Evolutionary conservation across 2,113 vertebrate genomes (phyloP).

Genomic region (Pitta sordida): DNA sequence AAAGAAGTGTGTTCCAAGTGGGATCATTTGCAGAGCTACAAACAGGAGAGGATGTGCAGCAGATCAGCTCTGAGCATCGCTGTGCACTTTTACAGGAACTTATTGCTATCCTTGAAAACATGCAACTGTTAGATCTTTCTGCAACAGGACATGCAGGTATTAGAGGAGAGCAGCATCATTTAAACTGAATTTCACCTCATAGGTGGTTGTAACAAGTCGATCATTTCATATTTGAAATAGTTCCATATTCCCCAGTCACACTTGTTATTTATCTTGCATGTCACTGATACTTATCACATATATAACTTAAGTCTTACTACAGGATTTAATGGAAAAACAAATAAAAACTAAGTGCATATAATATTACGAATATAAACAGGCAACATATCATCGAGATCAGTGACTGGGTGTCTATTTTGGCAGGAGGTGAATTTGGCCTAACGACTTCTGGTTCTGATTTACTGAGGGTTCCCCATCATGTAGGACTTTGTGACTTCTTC

Average conservation of each 20-base stretch:
- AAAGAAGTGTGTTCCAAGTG: neutral
- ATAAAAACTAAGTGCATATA: conserved; percentile 5
- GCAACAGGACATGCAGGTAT: neutral
- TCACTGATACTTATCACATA: neutral
- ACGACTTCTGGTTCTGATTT: conserved; percentile 37
- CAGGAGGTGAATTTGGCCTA: neutral
- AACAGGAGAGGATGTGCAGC: neutral
- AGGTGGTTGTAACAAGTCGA: neutral
- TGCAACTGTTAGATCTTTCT: neutral
- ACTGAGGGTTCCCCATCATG: neutral
- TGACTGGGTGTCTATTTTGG: neutral
- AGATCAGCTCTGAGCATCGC: neutral
- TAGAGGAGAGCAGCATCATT: neutral
- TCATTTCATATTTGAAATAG: neutral
- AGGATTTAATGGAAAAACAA: conserved; percentile 34
- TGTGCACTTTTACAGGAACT: no score
- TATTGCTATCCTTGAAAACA: neutral
- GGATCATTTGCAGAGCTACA: neutral
- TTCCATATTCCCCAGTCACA: neutral
- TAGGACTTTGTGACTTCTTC: neutral
- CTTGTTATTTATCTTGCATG: neutral
- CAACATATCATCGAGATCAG: neutral
- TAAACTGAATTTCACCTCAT: neutral
- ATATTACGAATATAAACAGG: neutral
- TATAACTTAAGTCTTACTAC: neutral